A percentile compares a stretch with the other conserved stretches of the same genome.
Evolutionary conservation across 2,888 invertebrate species (phyloP).

Genomic region (Chaitophorus viminalis): DNA sequence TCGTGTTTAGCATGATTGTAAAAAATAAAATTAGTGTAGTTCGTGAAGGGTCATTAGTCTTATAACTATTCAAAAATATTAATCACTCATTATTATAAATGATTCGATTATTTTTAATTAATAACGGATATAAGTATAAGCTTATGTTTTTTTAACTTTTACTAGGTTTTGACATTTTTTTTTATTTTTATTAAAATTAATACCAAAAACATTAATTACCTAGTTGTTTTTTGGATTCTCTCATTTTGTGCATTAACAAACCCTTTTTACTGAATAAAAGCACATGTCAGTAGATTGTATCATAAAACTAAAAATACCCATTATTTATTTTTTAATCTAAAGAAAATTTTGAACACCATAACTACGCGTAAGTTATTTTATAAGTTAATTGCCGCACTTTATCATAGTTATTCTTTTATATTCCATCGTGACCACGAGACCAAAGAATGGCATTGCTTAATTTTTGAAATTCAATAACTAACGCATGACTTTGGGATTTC

Average conservation of each 20-base stretch:
- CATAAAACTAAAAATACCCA: neutral
- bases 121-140: neutral
- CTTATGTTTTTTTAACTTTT: neutral
- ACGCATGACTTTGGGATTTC: neutral
- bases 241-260: neutral
- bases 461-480: conserved; percentile 35
- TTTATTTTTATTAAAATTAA: neutral
- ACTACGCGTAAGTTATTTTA: no score
- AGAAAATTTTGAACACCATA: no score
- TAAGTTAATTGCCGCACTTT: no score
- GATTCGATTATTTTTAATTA: neutral
- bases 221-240: neutral
- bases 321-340: no score
- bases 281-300: neutral
- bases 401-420: neutral
- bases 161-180: neutral
- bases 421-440: neutral
- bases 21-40: neutral
- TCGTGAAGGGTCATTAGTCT: neutral
- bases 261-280: no score
- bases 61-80: neutral
- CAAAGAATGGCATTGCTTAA: neutral
- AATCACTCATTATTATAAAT: neutral
- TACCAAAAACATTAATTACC: neutral
- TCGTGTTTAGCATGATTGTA: neutral